Evolutionary conservation across 2,797 vertebrate genomes (phyloP).

Genomic region (Nyctibius grandis): DNA sequence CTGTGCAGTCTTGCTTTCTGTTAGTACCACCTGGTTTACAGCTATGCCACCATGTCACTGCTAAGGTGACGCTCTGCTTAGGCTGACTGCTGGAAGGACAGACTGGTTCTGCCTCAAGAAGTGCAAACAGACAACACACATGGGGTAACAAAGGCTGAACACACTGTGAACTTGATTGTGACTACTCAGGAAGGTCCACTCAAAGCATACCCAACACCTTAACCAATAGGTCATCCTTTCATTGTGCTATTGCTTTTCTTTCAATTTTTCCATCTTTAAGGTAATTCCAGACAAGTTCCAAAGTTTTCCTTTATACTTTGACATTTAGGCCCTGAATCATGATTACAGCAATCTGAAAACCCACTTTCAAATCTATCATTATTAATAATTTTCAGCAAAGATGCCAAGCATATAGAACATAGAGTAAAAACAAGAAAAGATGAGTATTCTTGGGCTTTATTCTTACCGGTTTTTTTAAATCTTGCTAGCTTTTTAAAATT

Average conservation of each 20-base stretch:
- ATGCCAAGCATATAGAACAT: background rate
- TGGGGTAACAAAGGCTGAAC: background rate
- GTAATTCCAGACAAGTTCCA: background rate
- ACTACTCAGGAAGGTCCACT: background rate
- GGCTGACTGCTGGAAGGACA: background rate
- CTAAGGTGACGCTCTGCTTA: background rate
- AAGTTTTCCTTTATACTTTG: background rate
- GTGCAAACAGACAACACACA: background rate
- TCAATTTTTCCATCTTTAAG: background rate
- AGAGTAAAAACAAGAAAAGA: background rate
- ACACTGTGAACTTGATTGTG: background rate
- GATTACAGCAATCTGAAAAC: background rate
- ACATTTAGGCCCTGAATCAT: background rate
- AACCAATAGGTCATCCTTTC: background rate
- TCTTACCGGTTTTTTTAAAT: background rate
- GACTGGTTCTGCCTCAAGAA: background rate
- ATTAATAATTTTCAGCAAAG: background rate
- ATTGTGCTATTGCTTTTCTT: background rate
- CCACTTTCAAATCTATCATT: background rate
- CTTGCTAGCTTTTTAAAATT: background rate
- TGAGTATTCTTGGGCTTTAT: background rate
- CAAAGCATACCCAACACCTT: background rate
- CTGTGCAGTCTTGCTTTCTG: slow-evolving; percentile 8
- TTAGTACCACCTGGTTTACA: slow-evolving; percentile 1
- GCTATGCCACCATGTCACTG: background rate